These are phyloP conservation scores for Erinaceus europaeus DNA, from an alignment of 2,113 vertebrate species.

Conservation along the genomic window DNA sequence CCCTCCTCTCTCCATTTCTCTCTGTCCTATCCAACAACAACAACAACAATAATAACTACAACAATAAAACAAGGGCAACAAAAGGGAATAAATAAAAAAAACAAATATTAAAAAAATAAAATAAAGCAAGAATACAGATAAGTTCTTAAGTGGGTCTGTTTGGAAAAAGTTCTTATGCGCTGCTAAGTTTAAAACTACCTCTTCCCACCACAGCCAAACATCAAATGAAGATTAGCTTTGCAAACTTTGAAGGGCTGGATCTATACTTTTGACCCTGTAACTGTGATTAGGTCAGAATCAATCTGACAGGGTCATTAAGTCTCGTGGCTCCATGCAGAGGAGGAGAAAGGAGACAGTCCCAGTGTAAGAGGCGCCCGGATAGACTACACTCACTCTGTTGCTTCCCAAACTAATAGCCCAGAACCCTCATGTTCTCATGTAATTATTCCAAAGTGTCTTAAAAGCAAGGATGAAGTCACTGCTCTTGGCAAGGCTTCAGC, in stretches of 20 bases:
- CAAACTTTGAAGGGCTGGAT: not conserved
- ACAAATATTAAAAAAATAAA: too few relatives aligned
- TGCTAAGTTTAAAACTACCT: constrained; percentile 30
- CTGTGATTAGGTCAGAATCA: constrained; percentile 17
- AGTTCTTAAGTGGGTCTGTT: not conserved
- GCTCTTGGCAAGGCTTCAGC: constrained; percentile 20
- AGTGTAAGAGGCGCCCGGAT: not conserved
- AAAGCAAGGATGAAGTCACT: constrained; percentile 14
- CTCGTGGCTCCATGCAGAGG: not conserved
- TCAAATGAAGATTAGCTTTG: not conserved
- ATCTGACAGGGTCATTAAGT: constrained; percentile 36
- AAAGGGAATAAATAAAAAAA: too few relatives aligned
- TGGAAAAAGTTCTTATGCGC: not conserved
- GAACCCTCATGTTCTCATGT: constrained; percentile 2
- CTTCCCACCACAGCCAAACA: constrained; percentile 13
- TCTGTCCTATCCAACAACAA: too few relatives aligned
- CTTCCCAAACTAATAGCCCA: constrained; percentile 15
- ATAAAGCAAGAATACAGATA: constrained; percentile 10
- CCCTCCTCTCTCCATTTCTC: too few relatives aligned
- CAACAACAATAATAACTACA: too few relatives aligned
- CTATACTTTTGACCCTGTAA: not conserved
- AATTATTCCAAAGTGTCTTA: constrained; percentile 47
- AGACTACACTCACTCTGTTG: constrained; percentile 29
- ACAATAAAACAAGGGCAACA: too few relatives aligned
- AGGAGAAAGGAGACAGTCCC: constrained; percentile 31